Base-by-base conservation (phyloP, 2,888 invertebrate species). In the Ophion slaviceki region DNA sequence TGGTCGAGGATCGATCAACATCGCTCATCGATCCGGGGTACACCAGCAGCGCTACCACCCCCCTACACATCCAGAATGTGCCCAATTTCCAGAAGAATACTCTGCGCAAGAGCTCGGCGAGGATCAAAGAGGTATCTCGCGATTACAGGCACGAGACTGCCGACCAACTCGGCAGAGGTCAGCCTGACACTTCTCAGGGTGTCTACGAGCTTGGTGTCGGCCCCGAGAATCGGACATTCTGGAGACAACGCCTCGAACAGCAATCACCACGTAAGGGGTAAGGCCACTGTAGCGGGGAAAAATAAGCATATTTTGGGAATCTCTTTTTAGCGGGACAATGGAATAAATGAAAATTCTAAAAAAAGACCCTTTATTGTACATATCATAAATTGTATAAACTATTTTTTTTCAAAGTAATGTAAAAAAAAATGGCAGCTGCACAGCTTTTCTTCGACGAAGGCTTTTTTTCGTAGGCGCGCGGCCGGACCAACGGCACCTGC, bases 41-140 rank as follows among this genome's bases (percentile, higher is more conserved):
- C 40, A 40, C 7, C 40, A 0, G 40, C 40, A 40, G 40, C 40
- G 40, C 8, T 5, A 40, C 40, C 6, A 3, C n/a, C 57, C 8
- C 57, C 53, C 40, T 0, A 40, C 7, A 40, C 40, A 40, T 40
- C 40, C 40, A 1, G 1, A 8, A 40, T 7, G 40, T 40, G 40
- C 7, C 40, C 40, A 28, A 20, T 24, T 80, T 61, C 24, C 61
- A 24, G 3, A 84, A 81, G 20, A 84, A 81, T 64, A 66, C 80
- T 67, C 67, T 80, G 10, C 59, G 47, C 14, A 10, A 24, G 6
- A 72, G 24, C n/a, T 24, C 28, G 3, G 67, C 84, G 36, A 66
- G 53, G 11, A 61, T 11, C 40, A 67, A 68, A 11, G 10, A 59
- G 2, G 78, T 84, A 32, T 68, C 53, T 53, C 53, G 40, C 20